These are phyloP conservation scores for Drosophila mauritiana DNA, from an alignment of 1,140 invertebrate species.

Conservation along the genomic window DNA sequence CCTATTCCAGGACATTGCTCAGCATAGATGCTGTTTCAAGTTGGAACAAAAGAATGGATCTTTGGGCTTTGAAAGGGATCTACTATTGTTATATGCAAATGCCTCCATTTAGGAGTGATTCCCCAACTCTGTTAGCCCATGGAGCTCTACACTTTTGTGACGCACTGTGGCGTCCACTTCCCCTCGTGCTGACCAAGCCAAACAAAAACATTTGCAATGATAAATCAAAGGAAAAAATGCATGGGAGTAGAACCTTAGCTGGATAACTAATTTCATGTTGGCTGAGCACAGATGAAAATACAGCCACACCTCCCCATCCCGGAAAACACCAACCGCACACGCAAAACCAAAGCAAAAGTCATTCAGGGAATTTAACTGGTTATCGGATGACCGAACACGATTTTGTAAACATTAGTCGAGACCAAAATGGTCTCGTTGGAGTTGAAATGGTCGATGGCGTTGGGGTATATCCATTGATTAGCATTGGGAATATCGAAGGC, in stretches of 20 bases:
- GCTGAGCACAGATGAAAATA: constrained; percentile 55
- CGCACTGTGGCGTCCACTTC: neutral
- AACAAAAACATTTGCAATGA: constrained; percentile 18
- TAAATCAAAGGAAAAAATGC: constrained; percentile 38
- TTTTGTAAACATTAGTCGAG: constrained; percentile 74
- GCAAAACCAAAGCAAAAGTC: constrained; percentile 66
- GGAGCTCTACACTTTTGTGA: neutral
- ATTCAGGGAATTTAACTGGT: constrained; percentile 70
- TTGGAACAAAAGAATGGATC: no score
- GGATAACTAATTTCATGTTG: constrained; percentile 78
- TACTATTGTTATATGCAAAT: no score
- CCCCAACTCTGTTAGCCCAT: no score
- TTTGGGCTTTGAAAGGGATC: no score
- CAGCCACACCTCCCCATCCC: neutral
- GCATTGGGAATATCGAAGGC: constrained; percentile 47
- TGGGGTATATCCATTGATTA: constrained; percentile 38
- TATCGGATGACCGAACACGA: constrained; percentile 75
- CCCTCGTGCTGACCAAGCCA: neutral
- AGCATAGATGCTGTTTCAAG: neutral
- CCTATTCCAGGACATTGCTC: neutral
- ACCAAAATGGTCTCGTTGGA: constrained; percentile 47
- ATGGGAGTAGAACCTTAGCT: constrained; percentile 23
- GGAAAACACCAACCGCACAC: constrained; percentile 25
- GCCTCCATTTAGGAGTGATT: neutral
- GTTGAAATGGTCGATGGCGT: neutral